A percentile compares a stretch with the other conserved stretches of the same genome.
These are phyloP conservation scores for Xestia ashworthii DNA, from an alignment of 2,888 invertebrate genomes.

Conservation along the genomic window DNA sequence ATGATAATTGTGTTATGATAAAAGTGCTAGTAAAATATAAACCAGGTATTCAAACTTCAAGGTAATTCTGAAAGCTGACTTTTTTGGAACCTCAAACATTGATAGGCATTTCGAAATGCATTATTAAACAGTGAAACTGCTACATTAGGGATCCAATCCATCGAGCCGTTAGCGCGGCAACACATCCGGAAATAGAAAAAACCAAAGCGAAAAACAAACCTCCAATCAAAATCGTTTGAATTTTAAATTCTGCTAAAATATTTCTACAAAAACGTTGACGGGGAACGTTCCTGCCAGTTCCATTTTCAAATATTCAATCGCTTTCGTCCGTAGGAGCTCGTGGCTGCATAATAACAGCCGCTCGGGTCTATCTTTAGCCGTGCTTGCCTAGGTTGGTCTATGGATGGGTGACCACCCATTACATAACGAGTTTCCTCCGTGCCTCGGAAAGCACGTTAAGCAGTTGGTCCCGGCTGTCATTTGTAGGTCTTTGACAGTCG, in stretches of 20 bases:
- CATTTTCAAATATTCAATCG: conserved; percentile 7
- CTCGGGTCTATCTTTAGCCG: too few relatives aligned
- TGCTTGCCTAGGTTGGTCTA: too few relatives aligned
- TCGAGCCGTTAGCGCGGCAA: not conserved
- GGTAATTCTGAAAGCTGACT: not conserved
- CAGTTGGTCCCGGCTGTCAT: too few relatives aligned
- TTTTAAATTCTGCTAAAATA: conserved; percentile 20
- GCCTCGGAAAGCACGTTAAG: too few relatives aligned
- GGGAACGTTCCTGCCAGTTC: not conserved
- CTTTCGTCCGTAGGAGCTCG: not conserved
- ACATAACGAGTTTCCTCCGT: too few relatives aligned
- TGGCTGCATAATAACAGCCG: too few relatives aligned
- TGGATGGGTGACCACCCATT: too few relatives aligned
- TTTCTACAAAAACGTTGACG: conserved; percentile 15
- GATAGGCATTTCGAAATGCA: not conserved
- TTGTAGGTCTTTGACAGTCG: too few relatives aligned
- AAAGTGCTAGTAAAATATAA: not conserved
- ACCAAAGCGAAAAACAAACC: conserved; percentile 11
- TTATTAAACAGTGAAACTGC: not conserved
- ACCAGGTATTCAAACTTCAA: not conserved
- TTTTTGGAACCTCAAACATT: not conserved
- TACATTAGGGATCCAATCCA: not conserved
- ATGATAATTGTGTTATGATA: too few relatives aligned
- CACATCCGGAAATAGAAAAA: conserved; percentile 23
- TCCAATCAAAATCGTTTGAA: conserved; percentile 2